Conservation (phyloP, 2,113 vertebrate genomes). For the Dasyornis broadbenti region DNA sequence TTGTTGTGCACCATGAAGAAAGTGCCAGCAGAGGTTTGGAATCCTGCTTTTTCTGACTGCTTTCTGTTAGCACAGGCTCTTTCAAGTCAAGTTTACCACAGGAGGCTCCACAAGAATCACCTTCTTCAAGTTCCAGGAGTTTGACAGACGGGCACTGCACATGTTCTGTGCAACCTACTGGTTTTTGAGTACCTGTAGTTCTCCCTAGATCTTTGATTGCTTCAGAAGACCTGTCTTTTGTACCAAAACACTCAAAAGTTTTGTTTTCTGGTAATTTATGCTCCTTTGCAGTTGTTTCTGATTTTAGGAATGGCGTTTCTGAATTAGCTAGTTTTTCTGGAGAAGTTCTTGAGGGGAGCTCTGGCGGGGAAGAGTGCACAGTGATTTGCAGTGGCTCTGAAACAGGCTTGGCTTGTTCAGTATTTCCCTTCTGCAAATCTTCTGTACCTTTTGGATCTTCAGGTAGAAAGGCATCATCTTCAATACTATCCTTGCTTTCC, state of each 20-base stretch:
- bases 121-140: conserved; percentile 16
- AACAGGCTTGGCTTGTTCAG: conserved; percentile 5
- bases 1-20: neutral
- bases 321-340: neutral
- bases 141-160: neutral
- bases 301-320: conserved; percentile 20
- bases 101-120: neutral
- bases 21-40: conserved; percentile 30
- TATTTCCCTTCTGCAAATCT: conserved; percentile 43
- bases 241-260: neutral
- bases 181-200: neutral
- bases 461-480: conserved; percentile 71
- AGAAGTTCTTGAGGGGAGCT: neutral
- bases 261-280: conserved; percentile 13
- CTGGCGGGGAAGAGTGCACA: neutral
- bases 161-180: neutral
- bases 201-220: conserved; percentile 27
- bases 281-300: conserved; percentile 11
- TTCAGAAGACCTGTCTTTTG: conserved; percentile 27
- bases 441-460: conserved; percentile 62
- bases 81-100: conserved; percentile 21
- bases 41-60: conserved; percentile 20
- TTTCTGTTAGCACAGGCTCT: conserved; percentile 23
- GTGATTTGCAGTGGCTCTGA: neutral
- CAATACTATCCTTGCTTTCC: conserved; percentile 63